Percentiles rank a stretch among this genome's conserved stretches.
Evolutionary conservation across 2,797 vertebrate species (phyloP).

Genomic region (Hyperoplus lanceolatus): DNA sequence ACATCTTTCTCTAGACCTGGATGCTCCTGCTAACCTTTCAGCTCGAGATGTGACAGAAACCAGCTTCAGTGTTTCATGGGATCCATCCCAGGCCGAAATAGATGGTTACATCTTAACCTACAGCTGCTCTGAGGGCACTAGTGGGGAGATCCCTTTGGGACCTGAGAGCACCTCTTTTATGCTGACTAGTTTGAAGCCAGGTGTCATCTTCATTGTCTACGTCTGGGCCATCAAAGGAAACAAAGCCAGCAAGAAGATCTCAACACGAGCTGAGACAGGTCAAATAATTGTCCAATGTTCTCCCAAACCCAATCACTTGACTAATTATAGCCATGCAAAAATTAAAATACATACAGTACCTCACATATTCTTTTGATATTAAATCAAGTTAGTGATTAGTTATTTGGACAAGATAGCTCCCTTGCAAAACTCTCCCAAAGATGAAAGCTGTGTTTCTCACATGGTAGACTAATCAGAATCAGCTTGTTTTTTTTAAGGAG

Average conservation of each 20-base stretch:
- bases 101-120: constrained; percentile 87
- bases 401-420: constrained; percentile 12
- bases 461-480: constrained; percentile 34
- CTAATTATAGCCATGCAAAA: background rate
- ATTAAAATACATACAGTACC: background rate
- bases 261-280: constrained; percentile 86
- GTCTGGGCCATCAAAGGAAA: constrained; percentile 86
- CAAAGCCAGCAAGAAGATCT: constrained; percentile 82
- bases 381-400: background rate
- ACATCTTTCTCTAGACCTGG: constrained; percentile 78
- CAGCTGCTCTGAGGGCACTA: constrained; percentile 78
- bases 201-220: constrained; percentile 80
- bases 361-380: background rate
- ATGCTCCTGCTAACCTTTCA: constrained; percentile 84
- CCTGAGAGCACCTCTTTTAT: constrained; percentile 75
- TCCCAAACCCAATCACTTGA: constrained; percentile 17
- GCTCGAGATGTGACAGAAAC: constrained; percentile 81
- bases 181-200: constrained; percentile 84
- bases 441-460: constrained; percentile 14
- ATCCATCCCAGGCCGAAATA: constrained; percentile 77
- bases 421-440: background rate
- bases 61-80: constrained; percentile 85
- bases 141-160: constrained; percentile 77
- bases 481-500: constrained; percentile 28
- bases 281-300: constrained; percentile 16